A percentile compares a stretch with the other conserved stretches of the same genome.
phyloP scores from a whole-genome alignment of 2,888 invertebrate species.

The Alviniconcha strummeri region DNA sequence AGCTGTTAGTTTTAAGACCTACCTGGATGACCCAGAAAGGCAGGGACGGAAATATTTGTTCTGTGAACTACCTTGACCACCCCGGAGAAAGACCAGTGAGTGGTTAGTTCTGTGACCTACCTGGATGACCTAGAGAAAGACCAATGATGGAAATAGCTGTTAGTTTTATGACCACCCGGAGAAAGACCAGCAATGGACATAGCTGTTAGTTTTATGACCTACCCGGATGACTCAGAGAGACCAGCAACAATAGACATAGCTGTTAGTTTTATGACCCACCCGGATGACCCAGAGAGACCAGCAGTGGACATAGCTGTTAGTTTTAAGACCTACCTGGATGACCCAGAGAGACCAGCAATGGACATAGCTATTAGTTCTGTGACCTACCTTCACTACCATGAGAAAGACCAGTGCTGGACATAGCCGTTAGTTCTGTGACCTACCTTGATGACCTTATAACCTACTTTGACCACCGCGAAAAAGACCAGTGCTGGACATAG shows the following conservation, averaged over 20 bases:
- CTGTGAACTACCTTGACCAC: no score
- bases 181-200: no score
- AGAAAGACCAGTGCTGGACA: no score
- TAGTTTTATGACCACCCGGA: neutral
- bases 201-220: neutral
- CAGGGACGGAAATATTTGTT: no score
- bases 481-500: no score
- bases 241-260: no score
- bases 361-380: neutral
- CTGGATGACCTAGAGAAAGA: constrained; percentile 47
- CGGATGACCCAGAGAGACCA: neutral
- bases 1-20: neutral
- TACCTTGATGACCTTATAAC: no score
- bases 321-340: neutral
- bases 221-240: neutral
- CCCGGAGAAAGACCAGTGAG: no score
- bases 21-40: neutral
- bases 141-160: neutral
- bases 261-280: neutral
- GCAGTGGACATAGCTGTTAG: neutral
- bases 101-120: constrained; percentile 44
- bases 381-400: no score
- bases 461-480: no score
- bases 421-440: no score
- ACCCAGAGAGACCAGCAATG: neutral